Evolutionary conservation across 1,140 invertebrate genomes (phyloP).

Genomic region (Drosophila hydei): DNA sequence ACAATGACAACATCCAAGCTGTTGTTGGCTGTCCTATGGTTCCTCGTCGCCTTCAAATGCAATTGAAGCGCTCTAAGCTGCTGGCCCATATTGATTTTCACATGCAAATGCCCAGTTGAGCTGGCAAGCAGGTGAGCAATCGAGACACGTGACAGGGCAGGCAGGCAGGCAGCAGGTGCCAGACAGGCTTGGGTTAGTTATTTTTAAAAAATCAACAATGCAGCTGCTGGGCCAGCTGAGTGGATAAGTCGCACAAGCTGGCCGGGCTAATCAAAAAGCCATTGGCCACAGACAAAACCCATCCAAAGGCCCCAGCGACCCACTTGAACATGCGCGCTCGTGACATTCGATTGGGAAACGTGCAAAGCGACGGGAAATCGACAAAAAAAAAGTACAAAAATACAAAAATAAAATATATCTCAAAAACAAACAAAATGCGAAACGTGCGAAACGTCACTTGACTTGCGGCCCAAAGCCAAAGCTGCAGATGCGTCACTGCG

Average conservation of each 20-base stretch:
- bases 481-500: constrained; percentile 65
- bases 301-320: constrained; percentile 41
- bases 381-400: constrained; percentile 38
- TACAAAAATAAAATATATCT: constrained; percentile 1
- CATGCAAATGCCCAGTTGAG: constrained; percentile 32
- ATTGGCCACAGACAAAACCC: constrained; percentile 9
- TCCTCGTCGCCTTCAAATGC: constrained; percentile 28
- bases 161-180: constrained; percentile 18
- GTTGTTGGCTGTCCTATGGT: constrained; percentile 9
- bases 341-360: constrained; percentile 76
- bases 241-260: constrained; percentile 53
- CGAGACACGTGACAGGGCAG: constrained; percentile 58
- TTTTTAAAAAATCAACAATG: constrained; percentile 34
- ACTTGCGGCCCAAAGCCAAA: constrained; percentile 27
- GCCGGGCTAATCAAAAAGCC: constrained; percentile 31
- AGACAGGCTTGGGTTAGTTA: constrained; percentile 9
- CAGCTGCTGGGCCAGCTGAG: constrained; percentile 28
- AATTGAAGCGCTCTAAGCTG: constrained; percentile 57
- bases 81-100: constrained; percentile 63
- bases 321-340: constrained; percentile 79
- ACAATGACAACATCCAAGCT: constrained; percentile 35
- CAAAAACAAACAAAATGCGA: constrained; percentile 57
- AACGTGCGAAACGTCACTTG: constrained; percentile 73
- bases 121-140: constrained; percentile 43
- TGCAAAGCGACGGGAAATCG: constrained; percentile 72